phyloP scores from a whole-genome alignment of 2,113 vertebrate species.

The Amia ocellicauda region DNA sequence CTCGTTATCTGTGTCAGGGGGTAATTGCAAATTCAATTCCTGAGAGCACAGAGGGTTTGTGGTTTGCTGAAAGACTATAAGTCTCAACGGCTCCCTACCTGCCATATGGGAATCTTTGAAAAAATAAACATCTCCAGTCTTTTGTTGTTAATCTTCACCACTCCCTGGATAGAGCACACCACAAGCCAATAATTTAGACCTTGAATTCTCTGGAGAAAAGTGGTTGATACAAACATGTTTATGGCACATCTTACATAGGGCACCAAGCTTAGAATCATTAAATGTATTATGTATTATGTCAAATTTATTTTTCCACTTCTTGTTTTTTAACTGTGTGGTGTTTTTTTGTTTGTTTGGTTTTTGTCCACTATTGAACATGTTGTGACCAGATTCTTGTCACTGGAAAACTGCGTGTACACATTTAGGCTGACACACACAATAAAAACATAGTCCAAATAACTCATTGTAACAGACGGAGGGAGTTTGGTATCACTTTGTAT shows the following conservation, averaged over 20 bases:
- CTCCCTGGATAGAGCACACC: constrained; percentile 16
- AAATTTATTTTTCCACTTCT: too few relatives aligned
- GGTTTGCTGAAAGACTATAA: background rate
- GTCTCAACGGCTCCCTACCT: constrained; percentile 7
- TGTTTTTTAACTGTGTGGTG: too few relatives aligned
- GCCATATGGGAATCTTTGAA: constrained; percentile 17
- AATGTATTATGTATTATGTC: too few relatives aligned
- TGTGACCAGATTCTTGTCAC: too few relatives aligned
- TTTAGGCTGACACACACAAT: too few relatives aligned
- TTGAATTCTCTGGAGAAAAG: constrained; percentile 9
- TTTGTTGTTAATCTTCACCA: constrained; percentile 28
- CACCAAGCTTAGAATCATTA: too few relatives aligned
- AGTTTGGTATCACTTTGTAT: too few relatives aligned
- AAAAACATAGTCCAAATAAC: too few relatives aligned
- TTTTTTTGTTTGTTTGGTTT: too few relatives aligned
- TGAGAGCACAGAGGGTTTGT: background rate
- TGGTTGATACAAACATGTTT: constrained; percentile 16
- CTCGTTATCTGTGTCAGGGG: background rate
- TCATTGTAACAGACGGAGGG: too few relatives aligned
- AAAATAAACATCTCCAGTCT: constrained; percentile 33
- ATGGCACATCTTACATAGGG: background rate
- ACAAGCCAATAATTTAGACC: constrained; percentile 5
- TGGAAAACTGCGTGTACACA: too few relatives aligned
- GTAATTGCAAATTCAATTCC: constrained; percentile 4
- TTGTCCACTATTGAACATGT: too few relatives aligned